These are phyloP conservation scores for Characodon lateralis DNA, from an alignment of 2,797 vertebrate species.

Conservation along the genomic window DNA sequence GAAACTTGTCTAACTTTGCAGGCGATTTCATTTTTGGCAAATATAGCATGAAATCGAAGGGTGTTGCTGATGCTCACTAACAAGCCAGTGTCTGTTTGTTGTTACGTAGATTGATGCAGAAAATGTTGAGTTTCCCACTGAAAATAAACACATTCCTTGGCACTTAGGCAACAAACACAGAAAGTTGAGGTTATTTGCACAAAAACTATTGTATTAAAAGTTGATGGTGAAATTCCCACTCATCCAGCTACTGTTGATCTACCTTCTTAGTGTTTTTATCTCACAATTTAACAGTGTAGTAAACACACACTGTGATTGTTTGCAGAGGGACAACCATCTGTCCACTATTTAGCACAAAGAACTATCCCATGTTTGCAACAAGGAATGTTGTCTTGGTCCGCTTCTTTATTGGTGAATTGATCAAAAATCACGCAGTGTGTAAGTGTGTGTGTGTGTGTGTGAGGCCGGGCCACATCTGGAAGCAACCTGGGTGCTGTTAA, in stretches of 20 bases:
- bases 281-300: constrained; percentile 38
- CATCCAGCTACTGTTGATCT: constrained; percentile 56
- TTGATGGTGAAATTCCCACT: constrained; percentile 26
- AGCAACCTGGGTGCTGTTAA: constrained; percentile 69
- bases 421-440: constrained; percentile 42
- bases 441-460: constrained; percentile 24
- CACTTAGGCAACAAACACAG: constrained; percentile 38
- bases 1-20: constrained; percentile 27
- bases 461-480: constrained; percentile 72
- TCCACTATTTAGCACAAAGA: constrained; percentile 66
- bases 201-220: constrained; percentile 31
- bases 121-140: constrained; percentile 37
- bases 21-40: constrained; percentile 51
- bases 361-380: constrained; percentile 54
- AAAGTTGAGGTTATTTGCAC: constrained; percentile 22
- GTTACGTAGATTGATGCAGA: constrained; percentile 44
- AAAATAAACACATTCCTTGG: constrained; percentile 58
- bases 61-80: constrained; percentile 45
- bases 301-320: constrained; percentile 59
- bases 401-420: constrained; percentile 53
- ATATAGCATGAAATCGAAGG: constrained; percentile 30
- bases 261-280: constrained; percentile 54
- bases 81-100: constrained; percentile 51
- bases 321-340: constrained; percentile 59
- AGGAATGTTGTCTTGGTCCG: constrained; percentile 53